Evolutionary conservation across 2,888 invertebrate species (phyloP).

Genomic region (Dryocosmus kuriphilus): DNA sequence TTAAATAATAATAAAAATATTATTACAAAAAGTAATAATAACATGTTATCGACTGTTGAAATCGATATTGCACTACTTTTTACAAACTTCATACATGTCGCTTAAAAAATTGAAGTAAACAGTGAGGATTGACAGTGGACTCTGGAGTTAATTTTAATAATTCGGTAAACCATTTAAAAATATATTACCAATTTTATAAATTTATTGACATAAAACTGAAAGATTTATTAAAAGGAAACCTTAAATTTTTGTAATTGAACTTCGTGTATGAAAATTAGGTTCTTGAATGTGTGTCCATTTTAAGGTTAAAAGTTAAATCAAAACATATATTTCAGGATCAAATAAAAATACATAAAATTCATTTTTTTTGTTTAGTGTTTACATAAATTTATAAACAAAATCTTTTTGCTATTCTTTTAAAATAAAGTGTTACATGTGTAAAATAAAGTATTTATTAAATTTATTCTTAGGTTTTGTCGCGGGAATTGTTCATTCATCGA

Average conservation of each 20-base stretch:
- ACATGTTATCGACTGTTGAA: not conserved
- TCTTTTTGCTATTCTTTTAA: too few species aligned
- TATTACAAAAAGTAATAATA: not conserved
- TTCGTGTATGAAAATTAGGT: too few species aligned
- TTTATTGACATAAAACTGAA: not conserved
- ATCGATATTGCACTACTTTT: not conserved
- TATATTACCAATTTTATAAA: not conserved
- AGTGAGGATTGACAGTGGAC: not conserved
- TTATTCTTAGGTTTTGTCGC: not conserved
- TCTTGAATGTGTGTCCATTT: not conserved
- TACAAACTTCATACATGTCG: not conserved
- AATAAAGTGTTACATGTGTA: not conserved
- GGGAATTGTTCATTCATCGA: not conserved
- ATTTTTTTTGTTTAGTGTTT: too few species aligned
- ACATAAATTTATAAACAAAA: too few species aligned
- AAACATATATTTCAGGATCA: too few species aligned
- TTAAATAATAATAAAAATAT: too few species aligned
- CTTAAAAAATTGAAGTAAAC: not conserved
- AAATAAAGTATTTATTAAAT: not conserved
- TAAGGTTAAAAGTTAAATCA: not conserved
- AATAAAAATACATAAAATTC: too few species aligned
- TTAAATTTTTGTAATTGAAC: too few species aligned
- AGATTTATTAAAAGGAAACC: not conserved
- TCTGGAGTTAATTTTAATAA: not conserved
- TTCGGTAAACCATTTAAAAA: not conserved